Evolutionary conservation across 2,888 invertebrate genomes (phyloP).

Genomic region (Yponomeuta plumbellus): DNA sequence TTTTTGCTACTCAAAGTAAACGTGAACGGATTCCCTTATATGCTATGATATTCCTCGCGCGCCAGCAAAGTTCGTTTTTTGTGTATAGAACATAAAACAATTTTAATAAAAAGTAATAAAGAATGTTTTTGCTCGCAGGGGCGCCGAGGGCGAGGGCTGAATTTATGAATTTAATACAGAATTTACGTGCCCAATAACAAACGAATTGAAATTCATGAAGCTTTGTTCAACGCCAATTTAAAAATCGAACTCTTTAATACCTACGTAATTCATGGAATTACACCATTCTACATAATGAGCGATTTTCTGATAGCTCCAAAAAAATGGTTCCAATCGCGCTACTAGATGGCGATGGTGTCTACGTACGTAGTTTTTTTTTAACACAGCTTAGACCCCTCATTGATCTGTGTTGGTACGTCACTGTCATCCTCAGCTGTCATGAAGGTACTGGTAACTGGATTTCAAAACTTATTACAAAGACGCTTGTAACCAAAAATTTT

Average conservation of each 20-base stretch:
- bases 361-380: too few relatives aligned
- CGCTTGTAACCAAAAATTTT: too few relatives aligned
- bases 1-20: neutral
- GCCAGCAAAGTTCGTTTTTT: neutral
- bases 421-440: too few relatives aligned
- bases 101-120: constrained; percentile 3
- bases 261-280: neutral
- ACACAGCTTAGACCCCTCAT: too few relatives aligned
- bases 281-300: too few relatives aligned
- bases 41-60: neutral
- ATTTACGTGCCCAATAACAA: neutral
- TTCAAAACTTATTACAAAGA: too few relatives aligned
- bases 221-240: neutral
- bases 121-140: neutral
- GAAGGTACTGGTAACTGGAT: too few relatives aligned
- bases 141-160: neutral
- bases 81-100: neutral
- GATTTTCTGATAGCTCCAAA: too few relatives aligned
- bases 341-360: too few relatives aligned
- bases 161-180: neutral
- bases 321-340: too few relatives aligned
- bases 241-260: neutral
- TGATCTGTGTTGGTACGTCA: too few relatives aligned
- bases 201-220: neutral
- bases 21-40: neutral